Evolutionary conservation across 2,888 invertebrate species (phyloP).

Genomic region (Cantharis flavilabris): DNA sequence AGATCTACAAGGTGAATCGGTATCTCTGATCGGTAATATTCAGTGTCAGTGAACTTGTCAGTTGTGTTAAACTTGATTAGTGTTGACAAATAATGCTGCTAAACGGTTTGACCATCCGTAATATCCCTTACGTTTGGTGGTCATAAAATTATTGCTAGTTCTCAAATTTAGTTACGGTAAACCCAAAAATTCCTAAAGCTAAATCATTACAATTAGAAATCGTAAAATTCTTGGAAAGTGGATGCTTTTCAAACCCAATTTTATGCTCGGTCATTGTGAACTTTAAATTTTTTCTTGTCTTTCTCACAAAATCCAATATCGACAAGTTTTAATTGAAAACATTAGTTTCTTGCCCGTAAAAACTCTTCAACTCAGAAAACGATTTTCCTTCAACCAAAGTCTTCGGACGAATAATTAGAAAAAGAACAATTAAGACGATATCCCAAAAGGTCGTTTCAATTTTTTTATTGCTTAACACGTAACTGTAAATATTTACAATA

Average conservation of each 20-base stretch:
- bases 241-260: not conserved
- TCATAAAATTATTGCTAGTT: not conserved
- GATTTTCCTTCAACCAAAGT: not conserved
- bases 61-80: slow-evolving; percentile 12
- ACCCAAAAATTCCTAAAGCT: not conserved
- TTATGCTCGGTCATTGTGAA: not conserved
- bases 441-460: too few species aligned
- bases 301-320: not conserved
- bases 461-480: not conserved
- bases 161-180: not conserved
- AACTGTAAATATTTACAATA: not conserved
- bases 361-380: not conserved
- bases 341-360: not conserved
- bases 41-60: slow-evolving; percentile 7
- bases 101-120: slow-evolving; percentile 4
- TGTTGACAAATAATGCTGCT: slow-evolving; percentile 10
- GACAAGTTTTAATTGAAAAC: not conserved
- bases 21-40: not conserved
- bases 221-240: not conserved
- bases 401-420: too few species aligned
- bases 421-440: too few species aligned
- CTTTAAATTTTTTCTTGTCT: not conserved
- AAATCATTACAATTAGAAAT: not conserved
- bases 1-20: slow-evolving; percentile 8
- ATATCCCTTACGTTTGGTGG: not conserved